These are phyloP conservation scores for Stratiomys singularior DNA, from an alignment of 2,888 invertebrate genomes.

Conservation along the genomic window DNA sequence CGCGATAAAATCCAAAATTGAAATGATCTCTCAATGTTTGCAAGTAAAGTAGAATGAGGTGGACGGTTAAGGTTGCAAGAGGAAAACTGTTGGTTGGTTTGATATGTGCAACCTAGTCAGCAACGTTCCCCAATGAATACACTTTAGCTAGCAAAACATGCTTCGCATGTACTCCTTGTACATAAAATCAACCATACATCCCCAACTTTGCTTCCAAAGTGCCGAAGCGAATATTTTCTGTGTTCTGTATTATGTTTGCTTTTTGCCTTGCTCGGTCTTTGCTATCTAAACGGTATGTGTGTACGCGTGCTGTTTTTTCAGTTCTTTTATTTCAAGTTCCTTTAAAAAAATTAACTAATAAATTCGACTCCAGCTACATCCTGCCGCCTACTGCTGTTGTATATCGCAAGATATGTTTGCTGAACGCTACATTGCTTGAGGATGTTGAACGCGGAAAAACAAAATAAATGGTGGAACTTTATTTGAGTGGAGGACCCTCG, in stretches of 20 bases:
- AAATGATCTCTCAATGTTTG: neutral
- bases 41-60: neutral
- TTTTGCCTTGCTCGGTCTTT: neutral
- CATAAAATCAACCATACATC: too few relatives aligned
- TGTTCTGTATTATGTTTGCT: too few relatives aligned
- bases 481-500: neutral
- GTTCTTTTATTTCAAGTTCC: neutral
- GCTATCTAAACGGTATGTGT: neutral
- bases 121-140: too few relatives aligned
- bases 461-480: neutral
- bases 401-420: neutral
- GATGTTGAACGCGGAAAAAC: neutral
- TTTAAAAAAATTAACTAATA: neutral
- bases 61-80: too few relatives aligned
- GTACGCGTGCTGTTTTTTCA: neutral
- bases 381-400: too few relatives aligned
- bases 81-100: too few relatives aligned
- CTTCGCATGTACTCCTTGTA: too few relatives aligned
- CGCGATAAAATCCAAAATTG: neutral
- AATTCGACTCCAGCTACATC: too few relatives aligned
- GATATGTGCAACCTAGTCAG: too few relatives aligned
- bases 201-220: too few relatives aligned
- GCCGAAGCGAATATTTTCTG: too few relatives aligned
- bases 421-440: neutral
- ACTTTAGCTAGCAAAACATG: too few relatives aligned